Evolutionary conservation across 2,113 vertebrate genomes (phyloP).

Genomic region (Oncorhynchus masou): DNA sequence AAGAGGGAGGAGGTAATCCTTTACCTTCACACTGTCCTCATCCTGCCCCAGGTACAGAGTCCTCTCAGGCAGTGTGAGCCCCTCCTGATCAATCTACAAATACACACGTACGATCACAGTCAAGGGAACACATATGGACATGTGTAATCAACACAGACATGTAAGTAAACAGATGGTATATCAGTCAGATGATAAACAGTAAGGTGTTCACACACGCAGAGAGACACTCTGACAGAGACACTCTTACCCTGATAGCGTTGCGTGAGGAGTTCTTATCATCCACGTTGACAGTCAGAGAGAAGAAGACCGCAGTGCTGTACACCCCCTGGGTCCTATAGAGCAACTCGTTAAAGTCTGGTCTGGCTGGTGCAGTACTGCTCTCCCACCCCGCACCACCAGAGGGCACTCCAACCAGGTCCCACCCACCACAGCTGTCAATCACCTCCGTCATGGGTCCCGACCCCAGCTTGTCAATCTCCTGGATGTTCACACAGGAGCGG

Average conservation of each 20-base stretch:
- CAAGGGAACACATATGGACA: conserved; percentile 6
- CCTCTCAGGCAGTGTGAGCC: conserved; percentile 89
- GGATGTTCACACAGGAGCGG: conserved; percentile 86
- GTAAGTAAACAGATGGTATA: too few species aligned
- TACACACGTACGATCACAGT: conserved; percentile 10
- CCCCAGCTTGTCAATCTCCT: conserved; percentile 88
- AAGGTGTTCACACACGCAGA: not conserved
- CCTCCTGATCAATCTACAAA: conserved; percentile 90
- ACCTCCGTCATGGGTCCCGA: conserved; percentile 89
- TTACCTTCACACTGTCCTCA: conserved; percentile 89
- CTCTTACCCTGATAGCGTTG: conserved; percentile 90
- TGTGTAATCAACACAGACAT: too few species aligned
- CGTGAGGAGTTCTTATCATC: conserved; percentile 97
- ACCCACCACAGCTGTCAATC: conserved; percentile 90
- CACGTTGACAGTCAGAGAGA: conserved; percentile 94
- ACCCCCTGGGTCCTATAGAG: conserved; percentile 93
- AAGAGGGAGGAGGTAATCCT: not conserved
- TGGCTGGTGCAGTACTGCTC: conserved; percentile 53
- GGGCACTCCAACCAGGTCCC: conserved; percentile 78
- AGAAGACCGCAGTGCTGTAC: conserved; percentile 93
- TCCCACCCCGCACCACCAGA: conserved; percentile 71
- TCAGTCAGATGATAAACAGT: too few species aligned
- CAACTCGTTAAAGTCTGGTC: conserved; percentile 90
- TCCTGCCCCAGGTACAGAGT: conserved; percentile 88
- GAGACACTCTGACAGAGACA: not conserved